Evolutionary conservation across 2,113 vertebrate genomes (phyloP).

Genomic region (Talpa occidentalis): DNA sequence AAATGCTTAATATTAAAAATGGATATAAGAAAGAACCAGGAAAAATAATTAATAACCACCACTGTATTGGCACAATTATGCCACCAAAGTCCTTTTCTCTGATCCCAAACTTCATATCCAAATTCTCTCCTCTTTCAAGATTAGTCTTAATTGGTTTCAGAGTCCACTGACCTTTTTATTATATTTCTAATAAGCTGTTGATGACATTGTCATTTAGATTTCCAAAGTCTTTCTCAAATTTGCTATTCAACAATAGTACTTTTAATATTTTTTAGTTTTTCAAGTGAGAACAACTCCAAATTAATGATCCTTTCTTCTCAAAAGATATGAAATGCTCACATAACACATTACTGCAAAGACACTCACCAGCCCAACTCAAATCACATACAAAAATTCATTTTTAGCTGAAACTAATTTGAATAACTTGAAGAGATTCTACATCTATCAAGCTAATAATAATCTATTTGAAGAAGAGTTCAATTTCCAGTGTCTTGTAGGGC

Average conservation of each 20-base stretch:
- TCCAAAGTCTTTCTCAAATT: not conserved
- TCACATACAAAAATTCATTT: constrained; percentile 6
- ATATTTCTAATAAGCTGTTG: not conserved
- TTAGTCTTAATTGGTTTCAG: not conserved
- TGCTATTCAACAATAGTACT: constrained; percentile 12
- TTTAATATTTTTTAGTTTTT: constrained; percentile 46
- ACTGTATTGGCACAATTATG: not conserved
- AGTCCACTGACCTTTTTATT: not conserved
- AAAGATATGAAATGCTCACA: not conserved
- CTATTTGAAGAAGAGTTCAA: not conserved
- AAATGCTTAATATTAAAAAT: not conserved
- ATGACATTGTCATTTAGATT: not conserved
- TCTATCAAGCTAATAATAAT: not conserved
- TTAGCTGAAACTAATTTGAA: not conserved
- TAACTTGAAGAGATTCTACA: not conserved
- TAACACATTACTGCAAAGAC: not conserved
- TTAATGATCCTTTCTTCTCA: constrained; percentile 23
- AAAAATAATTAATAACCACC: not conserved
- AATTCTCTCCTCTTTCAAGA: not conserved
- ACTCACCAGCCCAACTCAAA: not conserved
- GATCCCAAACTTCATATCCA: not conserved
- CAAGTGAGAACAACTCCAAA: constrained; percentile 56
- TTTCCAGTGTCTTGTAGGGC: not conserved
- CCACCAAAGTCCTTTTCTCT: not conserved
- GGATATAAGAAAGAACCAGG: no score